Evolutionary conservation across 2,797 vertebrate species (phyloP), one percentile per base, ranked within the genome.

Genomic region (Antennarius maculatus): DNA sequence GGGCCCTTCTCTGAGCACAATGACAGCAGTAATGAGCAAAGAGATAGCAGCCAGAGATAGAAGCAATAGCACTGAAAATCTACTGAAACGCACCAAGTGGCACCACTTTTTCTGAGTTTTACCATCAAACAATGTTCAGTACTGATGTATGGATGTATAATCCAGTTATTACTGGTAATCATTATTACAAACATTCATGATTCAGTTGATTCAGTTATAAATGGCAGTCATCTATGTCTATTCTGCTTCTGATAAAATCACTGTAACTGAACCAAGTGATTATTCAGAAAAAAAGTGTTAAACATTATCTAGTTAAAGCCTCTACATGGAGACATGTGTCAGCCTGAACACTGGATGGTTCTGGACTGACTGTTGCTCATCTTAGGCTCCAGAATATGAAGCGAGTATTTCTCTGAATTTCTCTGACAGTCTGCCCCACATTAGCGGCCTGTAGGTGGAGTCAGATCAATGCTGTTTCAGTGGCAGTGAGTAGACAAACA

Each of bases 1-100:
- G 46, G 41, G 64, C 42, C 27, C 17, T 27, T 71, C 42, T 67
- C 53, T 71, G 59, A 76, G 52, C 57, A 77, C 50, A 74, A 14
- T 53, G 51, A 71, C 61, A 17, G 55, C 57, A 55, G 11, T 75
- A 69, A 79, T 53, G 52, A 70, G 56, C 59, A 76, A 16, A 70
- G 56, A 28, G 53, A 34, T 34, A 34, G 5, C 2, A 34, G 31
- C 8, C 31, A 34, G 31, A 34, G 31, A 23, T 23, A 23, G 23
- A 34, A 34, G 7, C 31, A 8, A 34, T 34, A 34, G 31, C 1
- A 8, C 31, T 34, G 7, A 34, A 34, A 34, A 23, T 23, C 23
- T 23, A 23, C 31, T 34, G 31, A 4, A 34, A 34, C 31, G 7
- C 31, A 34, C 5, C 31, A 5, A 34, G 4, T 34, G n/a, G 1